Conservation (phyloP, 1,140 invertebrate genomes). For the Homarus americanus region DNA sequence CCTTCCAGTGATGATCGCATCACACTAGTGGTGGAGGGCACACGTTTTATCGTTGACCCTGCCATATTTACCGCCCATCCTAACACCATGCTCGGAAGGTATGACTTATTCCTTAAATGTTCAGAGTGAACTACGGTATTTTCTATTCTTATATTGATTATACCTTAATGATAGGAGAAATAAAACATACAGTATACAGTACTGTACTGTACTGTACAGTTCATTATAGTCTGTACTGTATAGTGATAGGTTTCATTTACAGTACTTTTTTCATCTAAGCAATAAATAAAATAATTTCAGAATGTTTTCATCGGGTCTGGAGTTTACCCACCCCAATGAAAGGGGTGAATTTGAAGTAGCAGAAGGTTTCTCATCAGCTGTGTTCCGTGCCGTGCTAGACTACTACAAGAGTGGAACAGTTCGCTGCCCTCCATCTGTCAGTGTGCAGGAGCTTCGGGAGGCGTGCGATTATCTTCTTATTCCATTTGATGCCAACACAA, state of each 20-base stretch:
- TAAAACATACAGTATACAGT: too few relatives aligned
- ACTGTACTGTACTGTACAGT: too few relatives aligned
- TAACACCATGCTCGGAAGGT: slow-evolving; percentile 94
- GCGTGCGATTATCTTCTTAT: slow-evolving; percentile 99
- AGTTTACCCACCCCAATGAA: slow-evolving; percentile 86
- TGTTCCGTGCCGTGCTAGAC: slow-evolving; percentile 97
- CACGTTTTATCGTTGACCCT: slow-evolving; percentile 94
- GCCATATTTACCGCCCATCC: slow-evolving; percentile 93
- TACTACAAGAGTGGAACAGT: slow-evolving; percentile 95
- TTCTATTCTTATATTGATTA: too few relatives aligned
- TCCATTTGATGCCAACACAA: slow-evolving; percentile 97
- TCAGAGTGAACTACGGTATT: too few relatives aligned
- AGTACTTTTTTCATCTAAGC: too few relatives aligned
- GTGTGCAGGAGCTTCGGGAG: slow-evolving; percentile 96
- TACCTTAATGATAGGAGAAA: too few relatives aligned
- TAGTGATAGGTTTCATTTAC: too few relatives aligned
- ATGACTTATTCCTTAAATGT: slow-evolving; percentile 42
- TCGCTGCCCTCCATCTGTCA: slow-evolving; percentile 89
- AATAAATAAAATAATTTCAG: too few relatives aligned
- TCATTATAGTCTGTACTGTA: too few relatives aligned
- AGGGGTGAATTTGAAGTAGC: slow-evolving; percentile 98
- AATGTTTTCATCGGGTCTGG: slow-evolving; percentile 97
- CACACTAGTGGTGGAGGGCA: slow-evolving; percentile 95
- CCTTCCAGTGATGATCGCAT: slow-evolving; percentile 84
- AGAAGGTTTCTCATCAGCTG: slow-evolving; percentile 97